Evolutionary conservation across 2,888 invertebrate species (phyloP), one percentile per base, ranked within the genome.

Genomic region (Miltochrista miniata): DNA sequence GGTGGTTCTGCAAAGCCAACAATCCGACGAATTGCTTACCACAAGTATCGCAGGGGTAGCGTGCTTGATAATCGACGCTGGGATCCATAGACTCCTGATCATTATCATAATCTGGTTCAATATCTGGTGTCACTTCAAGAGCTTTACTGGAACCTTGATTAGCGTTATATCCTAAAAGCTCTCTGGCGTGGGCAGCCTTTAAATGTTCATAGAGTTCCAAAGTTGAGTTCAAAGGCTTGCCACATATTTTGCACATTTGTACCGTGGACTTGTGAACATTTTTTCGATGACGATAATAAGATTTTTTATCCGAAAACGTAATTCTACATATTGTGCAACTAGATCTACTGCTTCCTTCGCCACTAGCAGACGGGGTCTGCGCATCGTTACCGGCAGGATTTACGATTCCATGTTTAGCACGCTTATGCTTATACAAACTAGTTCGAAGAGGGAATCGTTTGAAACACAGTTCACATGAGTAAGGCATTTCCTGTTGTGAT

Each of bases 211-310:
- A 93, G 29, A 95, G 75, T 10, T 95, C 94, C 13, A 92, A 83
- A 15, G 93, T 93, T 11, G 94, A 94, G 54, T 90, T 92, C 44
- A 95, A 93, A 0, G 92, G 87, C 57, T 94, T 93, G 1, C 93
- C 93, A 62, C 95, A 95, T 45, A 94, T 91, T 61, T 93, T 93
- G 64, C 95, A 95, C 75, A 92, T 92, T 65, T 93, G 93, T 54
- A 90, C 77, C 33, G 88, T 76, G 7, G 89, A 85, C 66, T 89
- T 92, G 70, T 93, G 93, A 29, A 93, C 91, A 51, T 87, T 90
- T 70, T 93, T 93, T 55, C 93, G 82, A 59, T 95, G 95, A 0
- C 92, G 90, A 45, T 93, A 93, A 58, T 93, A 93, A 9, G 93
- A 92, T 37, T 93, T 93, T 61, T 93, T 93, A 49, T 92, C 93